These are phyloP conservation scores for Protobothrops flavoviridis DNA, from an alignment of 2,113 vertebrate genomes.

Conservation along the genomic window DNA sequence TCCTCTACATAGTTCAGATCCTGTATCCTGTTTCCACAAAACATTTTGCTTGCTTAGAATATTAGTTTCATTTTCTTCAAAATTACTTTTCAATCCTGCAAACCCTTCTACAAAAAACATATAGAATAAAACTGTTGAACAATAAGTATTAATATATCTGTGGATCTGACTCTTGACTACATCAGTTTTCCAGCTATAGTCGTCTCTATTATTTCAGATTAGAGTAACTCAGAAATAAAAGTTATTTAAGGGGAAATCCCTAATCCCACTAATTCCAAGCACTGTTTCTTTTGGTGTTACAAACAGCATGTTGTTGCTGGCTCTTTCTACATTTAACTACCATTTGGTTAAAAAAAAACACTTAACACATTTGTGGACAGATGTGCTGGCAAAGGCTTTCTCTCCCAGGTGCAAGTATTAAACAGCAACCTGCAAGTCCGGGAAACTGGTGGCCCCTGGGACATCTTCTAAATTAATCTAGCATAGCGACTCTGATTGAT, in stretches of 20 bases:
- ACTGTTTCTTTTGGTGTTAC: neutral
- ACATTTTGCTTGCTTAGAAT: neutral
- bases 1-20: neutral
- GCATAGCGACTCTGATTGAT: neutral
- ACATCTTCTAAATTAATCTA: neutral
- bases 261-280: neutral
- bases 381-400: neutral
- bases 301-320: neutral
- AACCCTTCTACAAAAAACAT: neutral
- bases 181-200: neutral
- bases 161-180: neutral
- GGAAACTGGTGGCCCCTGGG: neutral
- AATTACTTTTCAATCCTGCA: neutral
- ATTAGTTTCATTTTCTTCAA: neutral
- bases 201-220: neutral
- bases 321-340: neutral
- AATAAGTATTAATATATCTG: neutral
- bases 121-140: neutral
- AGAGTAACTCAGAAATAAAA: neutral
- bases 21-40: neutral
- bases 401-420: constrained; percentile 6
- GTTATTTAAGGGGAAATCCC: neutral
- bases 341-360: neutral
- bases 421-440: neutral
- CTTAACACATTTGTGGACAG: neutral